A percentile compares a stretch with the other conserved stretches of the same genome.
phyloP scores from a whole-genome alignment of 2,113 vertebrate genomes.

The Chaetorhynchus papuensis region DNA sequence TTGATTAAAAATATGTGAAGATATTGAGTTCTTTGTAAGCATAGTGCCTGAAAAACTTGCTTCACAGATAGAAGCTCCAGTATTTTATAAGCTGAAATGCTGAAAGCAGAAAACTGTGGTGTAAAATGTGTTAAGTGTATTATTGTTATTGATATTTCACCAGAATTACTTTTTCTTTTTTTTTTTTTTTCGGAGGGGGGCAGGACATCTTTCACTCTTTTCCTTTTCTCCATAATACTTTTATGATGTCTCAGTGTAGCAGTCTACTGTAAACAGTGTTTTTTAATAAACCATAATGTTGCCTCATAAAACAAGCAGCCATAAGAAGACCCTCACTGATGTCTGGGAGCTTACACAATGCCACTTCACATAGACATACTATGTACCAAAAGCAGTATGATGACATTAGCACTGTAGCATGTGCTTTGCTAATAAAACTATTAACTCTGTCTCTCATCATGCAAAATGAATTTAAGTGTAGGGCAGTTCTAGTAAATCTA shows the following conservation, averaged over 20 bases:
- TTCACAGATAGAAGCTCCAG: background rate
- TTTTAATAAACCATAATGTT: background rate
- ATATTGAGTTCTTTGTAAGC: background rate
- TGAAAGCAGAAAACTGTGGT: background rate
- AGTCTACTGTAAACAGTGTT: background rate
- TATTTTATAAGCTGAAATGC: background rate
- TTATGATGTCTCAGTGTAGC: background rate
- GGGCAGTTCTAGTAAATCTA: background rate
- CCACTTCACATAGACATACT: background rate
- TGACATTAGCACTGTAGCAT: background rate
- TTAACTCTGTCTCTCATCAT: background rate
- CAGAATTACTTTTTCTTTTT: background rate
- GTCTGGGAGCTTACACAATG: background rate
- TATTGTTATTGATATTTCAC: background rate
- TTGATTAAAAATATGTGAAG: background rate
- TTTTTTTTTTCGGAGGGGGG: accelerated
- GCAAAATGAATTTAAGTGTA: background rate
- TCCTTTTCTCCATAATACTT: background rate
- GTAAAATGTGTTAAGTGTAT: background rate
- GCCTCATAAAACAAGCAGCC: background rate
- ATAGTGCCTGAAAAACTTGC: background rate
- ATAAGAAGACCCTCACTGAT: background rate
- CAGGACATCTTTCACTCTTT: background rate
- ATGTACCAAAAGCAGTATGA: background rate
- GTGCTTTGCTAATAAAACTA: background rate